Conservation (phyloP, 2,797 vertebrate species). For the Pteropus rufus region DNA sequence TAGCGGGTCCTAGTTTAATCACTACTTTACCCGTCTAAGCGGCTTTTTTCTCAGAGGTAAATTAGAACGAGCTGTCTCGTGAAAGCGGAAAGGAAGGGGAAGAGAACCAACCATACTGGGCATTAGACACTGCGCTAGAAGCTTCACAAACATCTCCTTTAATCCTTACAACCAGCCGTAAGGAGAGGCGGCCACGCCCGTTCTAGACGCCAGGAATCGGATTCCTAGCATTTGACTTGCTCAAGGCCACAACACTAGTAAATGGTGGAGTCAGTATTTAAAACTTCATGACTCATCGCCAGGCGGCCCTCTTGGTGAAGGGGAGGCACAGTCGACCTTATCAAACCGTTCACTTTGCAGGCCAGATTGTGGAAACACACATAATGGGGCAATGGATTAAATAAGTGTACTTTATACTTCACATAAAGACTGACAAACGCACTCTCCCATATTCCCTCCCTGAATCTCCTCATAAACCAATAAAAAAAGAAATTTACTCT, state of each 20-base stretch:
- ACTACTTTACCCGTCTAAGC: not conserved
- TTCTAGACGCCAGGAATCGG: not conserved
- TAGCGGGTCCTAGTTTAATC: not conserved
- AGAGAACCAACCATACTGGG: not conserved
- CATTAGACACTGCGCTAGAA: not conserved
- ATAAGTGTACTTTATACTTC: not conserved
- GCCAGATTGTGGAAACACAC: not conserved
- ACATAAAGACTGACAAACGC: not conserved
- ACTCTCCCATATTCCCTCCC: not conserved
- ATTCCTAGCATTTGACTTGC: not conserved
- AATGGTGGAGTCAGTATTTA: not conserved
- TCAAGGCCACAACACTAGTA: not conserved
- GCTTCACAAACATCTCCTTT: not conserved
- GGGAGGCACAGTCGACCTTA: no score
- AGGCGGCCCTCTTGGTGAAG: not conserved
- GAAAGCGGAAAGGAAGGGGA: not conserved
- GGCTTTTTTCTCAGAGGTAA: not conserved
- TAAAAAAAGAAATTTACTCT: not conserved
- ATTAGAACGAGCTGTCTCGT: not conserved
- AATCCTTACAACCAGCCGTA: not conserved
- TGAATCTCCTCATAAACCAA: not conserved
- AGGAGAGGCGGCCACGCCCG: not conserved
- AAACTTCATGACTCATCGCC: not conserved
- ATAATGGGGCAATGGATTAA: not conserved
- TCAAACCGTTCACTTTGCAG: not conserved